phyloP scores from a whole-genome alignment of 2,888 invertebrate genomes.

The Azorinus chamasolen region DNA sequence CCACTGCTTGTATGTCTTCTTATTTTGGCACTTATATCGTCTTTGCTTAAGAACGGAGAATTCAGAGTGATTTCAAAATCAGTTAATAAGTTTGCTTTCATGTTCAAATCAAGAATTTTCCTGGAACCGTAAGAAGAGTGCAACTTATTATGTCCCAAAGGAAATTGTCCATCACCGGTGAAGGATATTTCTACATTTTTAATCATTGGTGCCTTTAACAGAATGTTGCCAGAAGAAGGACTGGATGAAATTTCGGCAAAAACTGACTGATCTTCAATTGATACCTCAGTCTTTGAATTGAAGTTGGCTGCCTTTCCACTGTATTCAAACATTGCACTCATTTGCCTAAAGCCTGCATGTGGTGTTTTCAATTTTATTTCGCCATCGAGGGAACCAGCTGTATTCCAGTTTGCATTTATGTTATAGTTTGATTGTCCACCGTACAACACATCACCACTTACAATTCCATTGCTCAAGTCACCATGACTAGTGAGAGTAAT shows the following conservation, averaged over 20 bases:
- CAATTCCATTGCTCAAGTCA: conserved; percentile 6
- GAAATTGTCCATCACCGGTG: no score
- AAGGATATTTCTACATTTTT: no score
- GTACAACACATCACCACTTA: conserved; percentile 19
- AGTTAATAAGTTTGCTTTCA: no score
- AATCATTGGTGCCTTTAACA: no score
- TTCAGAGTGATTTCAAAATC: no score
- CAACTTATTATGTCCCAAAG: no score
- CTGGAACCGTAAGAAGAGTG: no score
- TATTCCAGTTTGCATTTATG: conserved; percentile 6
- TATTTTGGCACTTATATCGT: background rate
- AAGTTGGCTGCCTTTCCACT: background rate
- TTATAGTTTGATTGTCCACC: conserved; percentile 12
- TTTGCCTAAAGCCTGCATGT: background rate
- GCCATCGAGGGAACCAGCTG: background rate
- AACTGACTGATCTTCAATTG: background rate
- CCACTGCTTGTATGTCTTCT: no score
- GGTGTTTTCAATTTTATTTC: conserved; percentile 2
- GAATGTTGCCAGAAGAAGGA: background rate
- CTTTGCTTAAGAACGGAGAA: background rate
- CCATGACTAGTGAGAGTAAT: conserved; percentile 14
- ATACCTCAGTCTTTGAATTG: background rate
- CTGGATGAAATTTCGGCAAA: background rate
- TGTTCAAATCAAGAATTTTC: no score
- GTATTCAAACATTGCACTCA: background rate